A percentile compares a stretch with the other conserved stretches of the same genome.
These are phyloP conservation scores for Pardosa pseudoannulata DNA, from an alignment of 2,888 invertebrate genomes.

Conservation along the genomic window DNA sequence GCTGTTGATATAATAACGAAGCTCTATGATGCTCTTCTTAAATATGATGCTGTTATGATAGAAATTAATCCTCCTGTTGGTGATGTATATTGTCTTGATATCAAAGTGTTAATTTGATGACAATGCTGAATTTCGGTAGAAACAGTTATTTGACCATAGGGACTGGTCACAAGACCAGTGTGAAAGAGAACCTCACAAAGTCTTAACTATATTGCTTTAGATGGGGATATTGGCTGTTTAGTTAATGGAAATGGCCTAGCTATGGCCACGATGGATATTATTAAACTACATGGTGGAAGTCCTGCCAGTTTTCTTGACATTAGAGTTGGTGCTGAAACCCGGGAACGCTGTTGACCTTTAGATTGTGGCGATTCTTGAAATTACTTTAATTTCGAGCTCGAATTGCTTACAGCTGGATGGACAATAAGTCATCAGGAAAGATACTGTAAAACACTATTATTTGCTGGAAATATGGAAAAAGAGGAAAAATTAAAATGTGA, in stretches of 20 bases:
- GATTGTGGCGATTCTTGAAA: too few species aligned
- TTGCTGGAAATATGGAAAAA: too few species aligned
- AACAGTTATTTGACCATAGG: constrained; percentile 88
- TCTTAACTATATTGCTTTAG: constrained; percentile 95
- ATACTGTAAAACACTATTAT: too few species aligned
- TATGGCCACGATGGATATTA: constrained; percentile 99
- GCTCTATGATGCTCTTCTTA: too few species aligned
- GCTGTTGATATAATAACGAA: too few species aligned
- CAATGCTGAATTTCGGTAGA: constrained; percentile 94
- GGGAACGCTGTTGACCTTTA: too few species aligned
- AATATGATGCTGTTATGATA: too few species aligned
- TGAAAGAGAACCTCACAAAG: constrained; percentile 93
- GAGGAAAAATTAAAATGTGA: too few species aligned
- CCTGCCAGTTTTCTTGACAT: constrained; percentile 98
- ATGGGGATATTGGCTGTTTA: constrained; percentile 95
- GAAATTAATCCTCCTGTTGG: too few species aligned
- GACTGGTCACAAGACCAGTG: constrained; percentile 94
- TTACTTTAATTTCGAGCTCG: too few species aligned
- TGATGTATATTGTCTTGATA: constrained; percentile 95
- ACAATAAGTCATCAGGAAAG: too few species aligned
- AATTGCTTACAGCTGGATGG: too few species aligned
- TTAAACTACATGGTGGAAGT: constrained; percentile 94
- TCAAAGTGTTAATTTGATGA: constrained; percentile 97
- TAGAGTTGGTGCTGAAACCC: constrained; percentile 94
- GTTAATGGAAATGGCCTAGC: constrained; percentile 97